Percentiles rank a stretch among this genome's conserved stretches.
Evolutionary conservation across 2,113 vertebrate genomes (phyloP).

Genomic region (Syngnathus floridae): DNA sequence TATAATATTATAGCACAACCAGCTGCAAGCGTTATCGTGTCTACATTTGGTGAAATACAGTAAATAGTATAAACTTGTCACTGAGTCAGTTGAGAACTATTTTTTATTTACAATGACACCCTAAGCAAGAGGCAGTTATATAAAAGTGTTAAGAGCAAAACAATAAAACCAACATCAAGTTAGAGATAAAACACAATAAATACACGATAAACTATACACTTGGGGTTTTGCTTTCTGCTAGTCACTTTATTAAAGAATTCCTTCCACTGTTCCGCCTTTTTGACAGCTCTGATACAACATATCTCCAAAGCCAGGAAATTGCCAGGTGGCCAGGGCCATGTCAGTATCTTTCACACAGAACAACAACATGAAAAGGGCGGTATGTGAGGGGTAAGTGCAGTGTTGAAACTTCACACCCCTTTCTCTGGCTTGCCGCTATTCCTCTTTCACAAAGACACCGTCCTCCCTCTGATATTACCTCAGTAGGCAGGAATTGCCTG

Average conservation of each 20-base stretch:
- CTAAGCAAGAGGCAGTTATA: too few species aligned
- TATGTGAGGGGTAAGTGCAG: not conserved
- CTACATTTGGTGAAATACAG: too few species aligned
- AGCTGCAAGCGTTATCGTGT: too few species aligned
- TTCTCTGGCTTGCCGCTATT: not conserved
- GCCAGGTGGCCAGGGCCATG: not conserved
- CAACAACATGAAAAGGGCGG: not conserved
- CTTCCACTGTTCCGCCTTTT: not conserved
- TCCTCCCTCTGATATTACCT: not conserved
- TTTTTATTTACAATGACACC: too few species aligned
- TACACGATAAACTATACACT: too few species aligned
- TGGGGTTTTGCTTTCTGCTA: too few species aligned
- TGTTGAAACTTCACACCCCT: not conserved
- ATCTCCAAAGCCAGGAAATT: not conserved
- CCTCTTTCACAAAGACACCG: not conserved
- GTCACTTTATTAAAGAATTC: not conserved
- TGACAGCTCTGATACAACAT: not conserved
- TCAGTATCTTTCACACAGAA: not conserved
- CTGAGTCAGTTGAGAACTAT: too few species aligned
- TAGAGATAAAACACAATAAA: too few species aligned
- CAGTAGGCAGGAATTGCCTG: not conserved
- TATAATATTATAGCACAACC: too few species aligned
- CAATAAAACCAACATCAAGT: too few species aligned
- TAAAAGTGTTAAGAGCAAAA: too few species aligned
- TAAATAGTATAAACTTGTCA: too few species aligned